phyloP scores from a whole-genome alignment of 2,113 vertebrate species.

The Toxostoma redivivum region DNA sequence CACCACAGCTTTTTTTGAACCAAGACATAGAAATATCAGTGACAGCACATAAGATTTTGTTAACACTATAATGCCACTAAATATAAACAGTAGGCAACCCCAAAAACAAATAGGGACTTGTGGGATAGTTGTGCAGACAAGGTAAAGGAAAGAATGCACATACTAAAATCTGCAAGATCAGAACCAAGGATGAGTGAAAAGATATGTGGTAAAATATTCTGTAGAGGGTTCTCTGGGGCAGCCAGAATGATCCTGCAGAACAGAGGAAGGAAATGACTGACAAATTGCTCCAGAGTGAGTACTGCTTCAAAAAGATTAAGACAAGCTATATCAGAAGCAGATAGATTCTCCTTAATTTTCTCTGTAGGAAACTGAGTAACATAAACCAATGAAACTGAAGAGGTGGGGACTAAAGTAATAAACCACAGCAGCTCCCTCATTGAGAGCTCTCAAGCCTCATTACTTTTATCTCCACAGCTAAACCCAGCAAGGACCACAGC shows the following conservation, averaged over 20 bases:
- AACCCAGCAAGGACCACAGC: not conserved
- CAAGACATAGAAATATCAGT: not conserved
- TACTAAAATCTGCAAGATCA: not conserved
- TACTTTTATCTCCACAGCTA: not conserved
- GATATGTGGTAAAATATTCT: not conserved
- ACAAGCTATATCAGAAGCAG: not conserved
- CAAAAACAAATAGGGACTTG: not conserved
- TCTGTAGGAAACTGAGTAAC: not conserved
- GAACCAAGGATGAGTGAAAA: not conserved
- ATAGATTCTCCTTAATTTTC: not conserved
- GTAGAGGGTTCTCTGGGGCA: not conserved
- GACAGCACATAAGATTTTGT: not conserved
- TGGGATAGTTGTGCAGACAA: not conserved
- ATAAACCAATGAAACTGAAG: not conserved
- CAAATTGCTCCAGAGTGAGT: not conserved
- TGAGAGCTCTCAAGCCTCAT: not conserved
- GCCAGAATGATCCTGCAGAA: not conserved
- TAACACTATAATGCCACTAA: not conserved
- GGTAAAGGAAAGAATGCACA: not conserved
- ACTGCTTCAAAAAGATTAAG: not conserved
- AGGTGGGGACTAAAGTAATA: not conserved
- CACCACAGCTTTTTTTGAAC: not conserved
- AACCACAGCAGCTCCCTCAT: not conserved
- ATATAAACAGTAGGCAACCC: not conserved
- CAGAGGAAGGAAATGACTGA: not conserved